Conservation (phyloP, 2,888 invertebrate genomes). For the Lithophane ornitopus region DNA sequence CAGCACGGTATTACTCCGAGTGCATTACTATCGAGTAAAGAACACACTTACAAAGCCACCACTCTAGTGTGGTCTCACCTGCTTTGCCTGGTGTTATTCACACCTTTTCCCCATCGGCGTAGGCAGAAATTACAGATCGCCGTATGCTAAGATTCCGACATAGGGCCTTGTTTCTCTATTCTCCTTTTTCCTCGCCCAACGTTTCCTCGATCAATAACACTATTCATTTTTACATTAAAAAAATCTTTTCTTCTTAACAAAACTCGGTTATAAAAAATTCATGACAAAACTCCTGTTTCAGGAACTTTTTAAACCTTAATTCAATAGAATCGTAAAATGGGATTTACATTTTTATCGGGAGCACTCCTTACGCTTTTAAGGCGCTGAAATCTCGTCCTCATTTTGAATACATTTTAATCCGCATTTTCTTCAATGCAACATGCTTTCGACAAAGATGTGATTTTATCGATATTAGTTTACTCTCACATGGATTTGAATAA, state of each 20-base stretch:
- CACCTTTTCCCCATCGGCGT: neutral
- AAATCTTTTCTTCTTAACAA: constrained; percentile 12
- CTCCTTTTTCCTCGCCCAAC: neutral
- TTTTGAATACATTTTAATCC: constrained; percentile 49
- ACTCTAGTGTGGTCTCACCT: constrained; percentile 25
- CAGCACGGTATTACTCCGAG: constrained; percentile 37
- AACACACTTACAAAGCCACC: constrained; percentile 19
- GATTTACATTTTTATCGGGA: constrained; percentile 64
- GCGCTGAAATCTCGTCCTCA: constrained; percentile 21
- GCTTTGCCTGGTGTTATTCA: constrained; percentile 8
- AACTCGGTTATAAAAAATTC: constrained; percentile 34
- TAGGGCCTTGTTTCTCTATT: no score
- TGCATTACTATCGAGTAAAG: constrained; percentile 5
- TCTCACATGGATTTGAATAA: neutral
- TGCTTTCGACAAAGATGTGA: constrained; percentile 11
- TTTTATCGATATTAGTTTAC: constrained; percentile 15
- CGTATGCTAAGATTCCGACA: neutral
- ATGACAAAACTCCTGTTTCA: constrained; percentile 46
- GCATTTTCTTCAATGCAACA: constrained; percentile 6
- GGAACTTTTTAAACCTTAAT: constrained; percentile 53
- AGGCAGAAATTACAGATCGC: neutral
- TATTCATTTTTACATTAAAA: constrained; percentile 21
- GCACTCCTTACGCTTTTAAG: constrained; percentile 35
- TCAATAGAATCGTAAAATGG: constrained; percentile 60
- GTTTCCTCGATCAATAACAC: neutral